Evolutionary conservation across 2,113 vertebrate species (phyloP).

Genomic region (Silurus glanis): DNA sequence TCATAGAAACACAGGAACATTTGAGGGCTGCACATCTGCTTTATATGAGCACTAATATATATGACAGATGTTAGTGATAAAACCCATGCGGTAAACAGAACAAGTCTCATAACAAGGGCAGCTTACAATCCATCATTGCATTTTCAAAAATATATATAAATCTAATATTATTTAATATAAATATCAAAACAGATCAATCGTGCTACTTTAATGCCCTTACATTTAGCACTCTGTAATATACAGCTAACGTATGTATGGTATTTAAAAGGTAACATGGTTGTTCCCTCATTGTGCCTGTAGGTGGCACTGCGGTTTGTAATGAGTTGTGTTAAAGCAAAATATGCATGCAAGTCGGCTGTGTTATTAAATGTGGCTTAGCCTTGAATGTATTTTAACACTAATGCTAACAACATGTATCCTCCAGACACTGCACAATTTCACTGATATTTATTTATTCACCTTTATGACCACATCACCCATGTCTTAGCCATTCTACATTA

Average conservation of each 20-base stretch:
- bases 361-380: too few species aligned
- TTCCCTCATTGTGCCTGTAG: too few species aligned
- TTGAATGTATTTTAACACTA: too few species aligned
- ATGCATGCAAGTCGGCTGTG: too few species aligned
- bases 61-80: constrained; percentile 13
- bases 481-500: too few species aligned
- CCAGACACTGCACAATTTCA: background rate
- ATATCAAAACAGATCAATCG: background rate
- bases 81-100: background rate
- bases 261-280: too few species aligned
- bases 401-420: background rate
- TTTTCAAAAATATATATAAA: background rate
- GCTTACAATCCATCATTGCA: background rate
- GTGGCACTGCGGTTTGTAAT: too few species aligned
- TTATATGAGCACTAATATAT: constrained; percentile 11
- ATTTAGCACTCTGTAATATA: background rate
- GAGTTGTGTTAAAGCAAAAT: too few species aligned
- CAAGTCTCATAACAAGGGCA: background rate
- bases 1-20: background rate
- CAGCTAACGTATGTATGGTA: background rate
- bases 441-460: background rate
- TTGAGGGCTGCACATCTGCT: constrained; percentile 14
- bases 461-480: background rate
- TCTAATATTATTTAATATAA: background rate
- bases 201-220: background rate